A percentile compares a stretch with the other conserved stretches of the same genome.
Conservation (phyloP, 37 sponge, comb jelly and placozoan genomes). For the Ianthella basta region DNA sequence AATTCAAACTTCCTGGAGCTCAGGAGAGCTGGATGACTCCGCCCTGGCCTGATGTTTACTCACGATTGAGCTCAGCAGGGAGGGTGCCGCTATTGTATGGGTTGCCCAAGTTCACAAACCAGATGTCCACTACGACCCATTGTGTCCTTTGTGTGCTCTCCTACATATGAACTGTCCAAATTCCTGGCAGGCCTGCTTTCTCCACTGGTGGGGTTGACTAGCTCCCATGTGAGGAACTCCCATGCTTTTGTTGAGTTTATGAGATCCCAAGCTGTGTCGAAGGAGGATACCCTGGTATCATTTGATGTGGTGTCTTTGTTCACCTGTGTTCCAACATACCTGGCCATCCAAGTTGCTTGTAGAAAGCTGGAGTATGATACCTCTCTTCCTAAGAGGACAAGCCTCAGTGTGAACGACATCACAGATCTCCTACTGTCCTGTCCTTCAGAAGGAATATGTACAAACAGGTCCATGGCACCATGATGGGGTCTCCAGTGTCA, state of each 20-base stretch:
- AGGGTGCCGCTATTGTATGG: slow-evolving; percentile 26
- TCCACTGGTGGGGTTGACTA: slow-evolving; percentile 26
- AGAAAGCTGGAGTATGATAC: neutral
- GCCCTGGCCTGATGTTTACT: neutral
- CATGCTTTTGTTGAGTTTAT: neutral
- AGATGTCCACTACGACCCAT: neutral
- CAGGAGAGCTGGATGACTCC: too few relatives aligned
- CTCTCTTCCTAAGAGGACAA: neutral
- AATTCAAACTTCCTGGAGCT: neutral
- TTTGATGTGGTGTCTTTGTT: slow-evolving; percentile 7
- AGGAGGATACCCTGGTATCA: slow-evolving; percentile 4
- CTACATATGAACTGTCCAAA: slow-evolving; percentile 36
- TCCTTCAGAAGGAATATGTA: too few relatives aligned
- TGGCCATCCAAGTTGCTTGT: neutral
- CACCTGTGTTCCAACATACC: slow-evolving; percentile 9
- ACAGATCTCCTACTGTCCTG: too few relatives aligned
- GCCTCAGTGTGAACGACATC: neutral
- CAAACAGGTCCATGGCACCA: too few relatives aligned
- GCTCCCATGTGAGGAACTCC: slow-evolving; percentile 4
- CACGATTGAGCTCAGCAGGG: slow-evolving; percentile 26
- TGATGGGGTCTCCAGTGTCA: too few relatives aligned
- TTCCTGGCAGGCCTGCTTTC: neutral
- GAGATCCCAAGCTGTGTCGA: neutral
- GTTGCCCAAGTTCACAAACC: slow-evolving; percentile 36
- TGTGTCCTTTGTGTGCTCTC: slow-evolving; percentile 18